Evolutionary conservation across 2,113 vertebrate species (phyloP).

Genomic region (Vimba vimba): DNA sequence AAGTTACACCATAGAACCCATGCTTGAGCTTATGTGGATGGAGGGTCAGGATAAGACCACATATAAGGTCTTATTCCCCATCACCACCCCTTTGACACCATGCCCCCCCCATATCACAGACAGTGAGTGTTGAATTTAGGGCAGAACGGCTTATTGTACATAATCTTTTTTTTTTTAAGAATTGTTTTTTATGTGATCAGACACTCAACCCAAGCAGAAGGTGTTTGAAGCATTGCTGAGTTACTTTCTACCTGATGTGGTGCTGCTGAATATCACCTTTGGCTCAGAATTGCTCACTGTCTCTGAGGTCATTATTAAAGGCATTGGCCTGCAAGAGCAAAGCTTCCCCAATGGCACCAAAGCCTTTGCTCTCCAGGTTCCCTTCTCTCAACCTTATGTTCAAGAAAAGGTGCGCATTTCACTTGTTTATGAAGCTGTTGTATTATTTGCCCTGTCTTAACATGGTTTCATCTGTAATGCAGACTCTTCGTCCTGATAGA

Average conservation of each 20-base stretch:
- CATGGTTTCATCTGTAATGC: constrained; percentile 11
- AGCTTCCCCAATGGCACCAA: constrained; percentile 68
- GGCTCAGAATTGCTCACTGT: constrained; percentile 59
- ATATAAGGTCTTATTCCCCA: constrained; percentile 75
- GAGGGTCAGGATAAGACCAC: constrained; percentile 61
- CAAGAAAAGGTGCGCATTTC: constrained; percentile 64
- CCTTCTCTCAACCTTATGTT: constrained; percentile 68
- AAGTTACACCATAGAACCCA: constrained; percentile 72
- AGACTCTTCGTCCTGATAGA: constrained; percentile 43
- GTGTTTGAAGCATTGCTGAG: constrained; percentile 75
- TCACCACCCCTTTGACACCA: constrained; percentile 71
- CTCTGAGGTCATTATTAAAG: constrained; percentile 59
- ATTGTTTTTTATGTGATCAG: constrained; percentile 52
- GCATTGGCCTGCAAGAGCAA: constrained; percentile 64
- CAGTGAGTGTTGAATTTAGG: constrained; percentile 57
- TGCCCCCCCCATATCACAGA: constrained; percentile 50
- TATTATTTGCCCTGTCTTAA: background rate
- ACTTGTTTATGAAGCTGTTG: background rate
- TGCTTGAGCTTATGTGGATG: constrained; percentile 75
- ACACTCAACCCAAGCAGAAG: constrained; percentile 59
- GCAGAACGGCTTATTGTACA: background rate
- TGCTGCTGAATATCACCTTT: constrained; percentile 74
- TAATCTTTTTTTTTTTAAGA: background rate
- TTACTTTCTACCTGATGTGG: constrained; percentile 74
- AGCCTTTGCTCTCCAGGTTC: constrained; percentile 69